phyloP scores from a whole-genome alignment of 2,113 vertebrate genomes.

The Neoarius graeffei region DNA sequence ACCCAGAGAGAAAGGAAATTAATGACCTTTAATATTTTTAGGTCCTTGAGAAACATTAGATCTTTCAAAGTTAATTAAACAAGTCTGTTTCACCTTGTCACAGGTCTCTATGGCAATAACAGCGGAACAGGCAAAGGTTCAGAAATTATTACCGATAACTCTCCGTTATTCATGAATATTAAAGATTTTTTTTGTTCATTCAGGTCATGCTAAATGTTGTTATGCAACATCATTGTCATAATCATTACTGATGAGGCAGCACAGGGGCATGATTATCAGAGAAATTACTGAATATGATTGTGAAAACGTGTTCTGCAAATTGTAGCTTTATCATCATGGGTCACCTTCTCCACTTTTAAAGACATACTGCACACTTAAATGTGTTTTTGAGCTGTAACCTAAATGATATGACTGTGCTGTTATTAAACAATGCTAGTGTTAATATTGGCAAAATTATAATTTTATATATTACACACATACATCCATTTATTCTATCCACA shows the following conservation, averaged over 20 bases:
- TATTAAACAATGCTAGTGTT: too few species aligned
- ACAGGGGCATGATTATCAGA: not conserved
- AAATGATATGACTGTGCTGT: too few species aligned
- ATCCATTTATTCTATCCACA: too few species aligned
- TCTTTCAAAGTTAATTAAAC: conserved; percentile 49
- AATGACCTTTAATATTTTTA: conserved; percentile 38
- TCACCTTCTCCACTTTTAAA: not conserved
- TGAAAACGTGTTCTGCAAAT: not conserved
- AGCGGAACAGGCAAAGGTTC: conserved; percentile 7
- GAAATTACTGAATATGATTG: not conserved
- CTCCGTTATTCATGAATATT: not conserved
- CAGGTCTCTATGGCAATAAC: conserved; percentile 36
- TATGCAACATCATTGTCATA: conserved; percentile 7
- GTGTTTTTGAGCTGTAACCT: too few species aligned
- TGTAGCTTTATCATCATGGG: not conserved
- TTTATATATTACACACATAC: too few species aligned
- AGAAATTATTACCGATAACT: conserved; percentile 2
- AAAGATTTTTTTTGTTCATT: not conserved
- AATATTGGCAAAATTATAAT: too few species aligned
- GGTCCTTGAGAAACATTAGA: conserved; percentile 36
- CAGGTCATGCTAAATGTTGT: conserved; percentile 3
- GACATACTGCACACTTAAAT: not conserved
- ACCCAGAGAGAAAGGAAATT: conserved; percentile 39
- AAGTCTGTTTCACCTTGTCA: conserved; percentile 37
- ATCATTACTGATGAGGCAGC: not conserved